Conservation (phyloP, 2,888 invertebrate species). For the Smittia aterrima region DNA sequence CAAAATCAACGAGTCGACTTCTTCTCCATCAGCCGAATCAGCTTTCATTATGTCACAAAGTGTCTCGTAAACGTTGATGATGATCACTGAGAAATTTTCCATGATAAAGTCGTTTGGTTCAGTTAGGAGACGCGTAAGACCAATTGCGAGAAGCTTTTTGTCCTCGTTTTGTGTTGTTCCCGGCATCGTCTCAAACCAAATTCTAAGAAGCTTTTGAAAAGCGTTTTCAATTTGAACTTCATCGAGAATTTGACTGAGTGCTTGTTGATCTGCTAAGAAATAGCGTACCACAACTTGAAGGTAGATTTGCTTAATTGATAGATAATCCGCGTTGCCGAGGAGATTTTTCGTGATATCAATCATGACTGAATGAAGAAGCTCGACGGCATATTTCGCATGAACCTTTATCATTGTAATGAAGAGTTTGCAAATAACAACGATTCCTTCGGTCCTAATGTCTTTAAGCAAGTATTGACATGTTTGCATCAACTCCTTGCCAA, state of each 20-base stretch:
- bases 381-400: constrained; percentile 69
- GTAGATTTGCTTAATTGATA: constrained; percentile 74
- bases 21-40: constrained; percentile 64
- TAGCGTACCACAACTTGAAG: constrained; percentile 76
- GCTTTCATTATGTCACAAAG: constrained; percentile 76
- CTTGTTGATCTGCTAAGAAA: constrained; percentile 65
- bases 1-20: constrained; percentile 57
- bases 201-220: constrained; percentile 67
- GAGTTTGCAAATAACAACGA: constrained; percentile 70
- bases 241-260: constrained; percentile 59
- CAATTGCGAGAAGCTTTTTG: constrained; percentile 77
- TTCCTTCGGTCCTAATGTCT: constrained; percentile 74
- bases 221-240: constrained; percentile 62
- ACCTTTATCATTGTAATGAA: constrained; percentile 75
- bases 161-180: constrained; percentile 74
- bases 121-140: constrained; percentile 64
- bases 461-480: constrained; percentile 70
- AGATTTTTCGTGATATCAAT: constrained; percentile 64
- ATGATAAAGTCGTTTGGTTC: constrained; percentile 67
- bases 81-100: constrained; percentile 69
- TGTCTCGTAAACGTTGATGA: constrained; percentile 72
- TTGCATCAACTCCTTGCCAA: constrained; percentile 68
- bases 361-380: constrained; percentile 65
- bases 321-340: constrained; percentile 66
- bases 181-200: constrained; percentile 79